Evolutionary conservation across 2,113 vertebrate species (phyloP).

Genomic region (Phrynosoma platyrhinos): DNA sequence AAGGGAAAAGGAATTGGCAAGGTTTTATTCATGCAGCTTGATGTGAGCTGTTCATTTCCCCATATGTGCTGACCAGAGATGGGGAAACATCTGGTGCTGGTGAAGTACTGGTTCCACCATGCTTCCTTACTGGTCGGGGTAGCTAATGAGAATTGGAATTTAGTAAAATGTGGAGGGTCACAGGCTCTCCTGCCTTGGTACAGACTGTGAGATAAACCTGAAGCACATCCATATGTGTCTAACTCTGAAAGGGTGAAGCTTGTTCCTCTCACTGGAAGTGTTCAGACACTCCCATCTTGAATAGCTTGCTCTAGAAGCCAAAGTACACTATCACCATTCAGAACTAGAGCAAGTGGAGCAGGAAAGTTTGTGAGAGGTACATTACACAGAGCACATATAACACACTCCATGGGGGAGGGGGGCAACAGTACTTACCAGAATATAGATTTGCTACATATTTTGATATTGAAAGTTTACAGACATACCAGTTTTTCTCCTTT

Average conservation of each 20-base stretch:
- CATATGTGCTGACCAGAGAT: background rate
- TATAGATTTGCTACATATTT: conserved; percentile 10
- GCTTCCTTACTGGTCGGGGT: no score
- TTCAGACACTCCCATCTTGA: background rate
- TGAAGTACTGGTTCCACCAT: no score
- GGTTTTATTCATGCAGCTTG: no score
- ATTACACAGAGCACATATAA: background rate
- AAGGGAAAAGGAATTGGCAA: no score
- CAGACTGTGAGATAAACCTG: background rate
- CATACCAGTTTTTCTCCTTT: background rate
- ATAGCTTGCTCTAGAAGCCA: background rate
- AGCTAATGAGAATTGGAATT: no score
- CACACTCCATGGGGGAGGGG: background rate
- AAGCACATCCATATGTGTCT: background rate
- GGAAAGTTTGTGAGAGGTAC: background rate
- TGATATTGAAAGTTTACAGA: background rate
- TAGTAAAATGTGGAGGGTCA: no score
- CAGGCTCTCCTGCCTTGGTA: no score
- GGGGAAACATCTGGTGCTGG: no score
- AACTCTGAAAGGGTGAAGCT: background rate
- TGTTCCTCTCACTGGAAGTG: background rate
- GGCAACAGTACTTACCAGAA: background rate
- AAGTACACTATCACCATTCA: background rate
- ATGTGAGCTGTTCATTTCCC: background rate
- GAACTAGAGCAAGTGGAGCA: background rate